Percentiles rank a stretch among this genome's conserved stretches.
phyloP scores from a whole-genome alignment of 2,888 invertebrate species.

The Ceriagrion tenellum region DNA sequence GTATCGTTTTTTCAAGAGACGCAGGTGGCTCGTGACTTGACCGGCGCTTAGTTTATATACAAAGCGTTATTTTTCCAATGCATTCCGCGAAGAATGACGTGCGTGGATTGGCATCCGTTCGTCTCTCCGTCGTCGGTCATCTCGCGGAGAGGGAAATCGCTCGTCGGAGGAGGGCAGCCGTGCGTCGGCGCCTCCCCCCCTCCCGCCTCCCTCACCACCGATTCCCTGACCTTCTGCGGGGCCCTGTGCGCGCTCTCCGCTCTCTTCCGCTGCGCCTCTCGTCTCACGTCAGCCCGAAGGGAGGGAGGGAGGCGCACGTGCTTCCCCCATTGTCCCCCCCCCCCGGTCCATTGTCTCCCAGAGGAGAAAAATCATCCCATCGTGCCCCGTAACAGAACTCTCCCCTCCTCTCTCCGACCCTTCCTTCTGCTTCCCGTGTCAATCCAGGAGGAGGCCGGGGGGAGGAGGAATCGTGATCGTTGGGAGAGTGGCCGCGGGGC shows the following conservation, averaged over 20 bases:
- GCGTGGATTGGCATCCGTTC: too few species aligned
- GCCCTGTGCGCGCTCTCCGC: neutral
- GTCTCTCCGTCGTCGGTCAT: too few species aligned
- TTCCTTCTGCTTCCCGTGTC: slow-evolving; percentile 29
- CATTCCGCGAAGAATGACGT: too few species aligned
- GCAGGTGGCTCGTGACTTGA: too few species aligned
- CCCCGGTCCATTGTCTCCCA: neutral
- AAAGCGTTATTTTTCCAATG: too few species aligned
- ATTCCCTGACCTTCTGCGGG: neutral
- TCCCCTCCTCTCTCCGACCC: neutral
- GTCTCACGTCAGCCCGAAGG: neutral
- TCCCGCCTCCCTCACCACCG: too few species aligned
- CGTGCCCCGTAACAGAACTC: slow-evolving; percentile 42
- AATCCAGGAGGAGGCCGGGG: neutral
- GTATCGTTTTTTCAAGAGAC: too few species aligned
- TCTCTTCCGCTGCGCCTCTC: neutral
- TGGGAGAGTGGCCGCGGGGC: neutral
- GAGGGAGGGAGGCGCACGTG: slow-evolving; percentile 24
- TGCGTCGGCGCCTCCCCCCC: neutral
- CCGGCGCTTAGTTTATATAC: too few species aligned
- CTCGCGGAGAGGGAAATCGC: too few species aligned
- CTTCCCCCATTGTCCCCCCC: neutral
- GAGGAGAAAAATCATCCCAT: slow-evolving; percentile 53
- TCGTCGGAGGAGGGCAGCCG: neutral
- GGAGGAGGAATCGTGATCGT: slow-evolving; percentile 31